phyloP scores from a whole-genome alignment of 2,113 vertebrate species.

The Ifrita kowaldi region DNA sequence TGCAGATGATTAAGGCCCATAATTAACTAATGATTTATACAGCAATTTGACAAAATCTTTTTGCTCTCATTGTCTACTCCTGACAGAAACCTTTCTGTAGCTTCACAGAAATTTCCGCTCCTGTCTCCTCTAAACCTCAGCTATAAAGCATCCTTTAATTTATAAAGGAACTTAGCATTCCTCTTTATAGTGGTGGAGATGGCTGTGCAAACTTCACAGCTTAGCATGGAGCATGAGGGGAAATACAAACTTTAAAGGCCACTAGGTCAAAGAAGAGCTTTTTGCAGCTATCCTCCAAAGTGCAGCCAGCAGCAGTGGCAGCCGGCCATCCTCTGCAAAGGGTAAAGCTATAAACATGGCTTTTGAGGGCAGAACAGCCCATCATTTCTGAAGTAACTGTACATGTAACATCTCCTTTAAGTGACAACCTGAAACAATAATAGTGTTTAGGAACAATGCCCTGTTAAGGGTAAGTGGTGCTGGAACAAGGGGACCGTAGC shows the following conservation, averaged over 20 bases:
- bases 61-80: not conserved
- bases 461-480: constrained; percentile 6
- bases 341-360: not conserved
- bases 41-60: not conserved
- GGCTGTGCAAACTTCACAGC: not conserved
- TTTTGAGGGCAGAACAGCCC: not conserved
- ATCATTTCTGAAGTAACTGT: not conserved
- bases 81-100: not conserved
- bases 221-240: not conserved
- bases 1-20: not conserved
- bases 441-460: constrained; percentile 37
- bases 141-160: not conserved
- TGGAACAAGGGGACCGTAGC: not conserved
- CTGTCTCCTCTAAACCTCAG: not conserved
- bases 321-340: not conserved
- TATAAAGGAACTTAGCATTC: not conserved
- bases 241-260: not conserved
- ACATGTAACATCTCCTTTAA: not conserved
- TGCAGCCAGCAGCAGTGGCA: not conserved
- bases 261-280: not conserved
- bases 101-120: not conserved
- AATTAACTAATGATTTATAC: constrained; percentile 24
- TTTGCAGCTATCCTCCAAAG: not conserved
- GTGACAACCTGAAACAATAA: constrained; percentile 48
- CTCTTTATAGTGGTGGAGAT: not conserved